These are phyloP conservation scores for Biston stratarius DNA, from an alignment of 2,888 invertebrate genomes.

Conservation along the genomic window DNA sequence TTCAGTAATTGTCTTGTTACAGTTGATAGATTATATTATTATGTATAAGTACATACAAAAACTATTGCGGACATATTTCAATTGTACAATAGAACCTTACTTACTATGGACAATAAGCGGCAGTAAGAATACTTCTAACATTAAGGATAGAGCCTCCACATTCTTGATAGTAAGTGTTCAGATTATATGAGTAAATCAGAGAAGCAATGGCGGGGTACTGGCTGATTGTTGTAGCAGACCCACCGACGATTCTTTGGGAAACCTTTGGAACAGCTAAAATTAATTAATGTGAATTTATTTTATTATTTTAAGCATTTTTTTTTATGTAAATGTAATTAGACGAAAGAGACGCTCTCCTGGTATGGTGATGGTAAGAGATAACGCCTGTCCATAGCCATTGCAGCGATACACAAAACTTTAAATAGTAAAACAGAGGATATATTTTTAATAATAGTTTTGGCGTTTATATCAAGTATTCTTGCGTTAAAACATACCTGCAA, in stretches of 20 bases:
- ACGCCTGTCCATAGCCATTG: too few relatives aligned
- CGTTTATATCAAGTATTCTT: too few relatives aligned
- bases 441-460: too few relatives aligned
- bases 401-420: too few relatives aligned
- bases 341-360: too few relatives aligned
- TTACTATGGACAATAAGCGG: conserved; percentile 61
- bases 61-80: not conserved
- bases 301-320: too few relatives aligned
- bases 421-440: too few relatives aligned
- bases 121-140: conserved; percentile 55
- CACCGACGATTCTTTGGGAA: conserved; percentile 56
- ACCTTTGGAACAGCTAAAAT: conserved; percentile 45
- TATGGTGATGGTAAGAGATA: too few relatives aligned
- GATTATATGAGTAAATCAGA: conserved; percentile 40
- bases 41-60: not conserved
- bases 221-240: conserved; percentile 50
- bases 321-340: too few relatives aligned
- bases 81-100: conserved; percentile 12
- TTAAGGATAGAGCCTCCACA: conserved; percentile 58
- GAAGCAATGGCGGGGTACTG: conserved; percentile 50
- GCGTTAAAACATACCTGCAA: conserved; percentile 9
- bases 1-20: too few relatives aligned
- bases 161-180: conserved; percentile 38
- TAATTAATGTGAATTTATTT: conserved; percentile 1
- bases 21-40: not conserved